Conservation (phyloP, 2,113 vertebrate species). For the Azemiops feae region DNA sequence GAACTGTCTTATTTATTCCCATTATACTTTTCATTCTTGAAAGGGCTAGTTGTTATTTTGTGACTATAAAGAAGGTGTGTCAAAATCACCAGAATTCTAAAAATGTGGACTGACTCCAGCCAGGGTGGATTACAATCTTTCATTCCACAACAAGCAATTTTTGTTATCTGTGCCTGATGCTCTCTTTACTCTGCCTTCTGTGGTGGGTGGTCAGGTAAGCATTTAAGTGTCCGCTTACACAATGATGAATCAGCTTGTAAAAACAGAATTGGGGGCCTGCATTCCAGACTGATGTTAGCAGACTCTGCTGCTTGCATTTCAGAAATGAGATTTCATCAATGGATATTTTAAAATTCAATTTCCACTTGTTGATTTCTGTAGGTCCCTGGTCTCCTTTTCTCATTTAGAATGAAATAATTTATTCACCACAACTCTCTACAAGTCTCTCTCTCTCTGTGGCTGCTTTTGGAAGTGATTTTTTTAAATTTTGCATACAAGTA, state of each 20-base stretch:
- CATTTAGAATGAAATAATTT: not conserved
- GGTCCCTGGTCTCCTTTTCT: not conserved
- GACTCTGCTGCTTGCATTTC: not conserved
- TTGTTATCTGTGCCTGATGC: not conserved
- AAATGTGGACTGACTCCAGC: not conserved
- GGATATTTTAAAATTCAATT: not conserved
- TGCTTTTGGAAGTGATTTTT: not conserved
- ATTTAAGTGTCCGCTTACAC: not conserved
- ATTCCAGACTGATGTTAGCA: conserved; percentile 16
- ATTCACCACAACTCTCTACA: not conserved
- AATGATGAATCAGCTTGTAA: conserved; percentile 1
- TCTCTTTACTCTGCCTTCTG: not conserved
- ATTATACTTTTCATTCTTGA: not conserved
- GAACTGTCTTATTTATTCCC: not conserved
- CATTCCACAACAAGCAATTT: not conserved
- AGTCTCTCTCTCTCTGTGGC: not conserved
- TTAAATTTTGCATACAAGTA: too few relatives aligned
- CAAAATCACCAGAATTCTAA: not conserved
- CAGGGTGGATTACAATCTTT: not conserved
- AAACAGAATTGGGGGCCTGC: conserved; percentile 6
- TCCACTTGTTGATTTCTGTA: not conserved
- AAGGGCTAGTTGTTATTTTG: not conserved
- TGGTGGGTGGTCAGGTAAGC: conserved; percentile 24
- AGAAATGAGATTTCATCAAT: not conserved
- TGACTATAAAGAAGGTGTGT: not conserved